Percentiles rank a stretch among this genome's conserved stretches.
Evolutionary conservation across 2,888 invertebrate species (phyloP).

Genomic region (Calameuta filiformis): DNA sequence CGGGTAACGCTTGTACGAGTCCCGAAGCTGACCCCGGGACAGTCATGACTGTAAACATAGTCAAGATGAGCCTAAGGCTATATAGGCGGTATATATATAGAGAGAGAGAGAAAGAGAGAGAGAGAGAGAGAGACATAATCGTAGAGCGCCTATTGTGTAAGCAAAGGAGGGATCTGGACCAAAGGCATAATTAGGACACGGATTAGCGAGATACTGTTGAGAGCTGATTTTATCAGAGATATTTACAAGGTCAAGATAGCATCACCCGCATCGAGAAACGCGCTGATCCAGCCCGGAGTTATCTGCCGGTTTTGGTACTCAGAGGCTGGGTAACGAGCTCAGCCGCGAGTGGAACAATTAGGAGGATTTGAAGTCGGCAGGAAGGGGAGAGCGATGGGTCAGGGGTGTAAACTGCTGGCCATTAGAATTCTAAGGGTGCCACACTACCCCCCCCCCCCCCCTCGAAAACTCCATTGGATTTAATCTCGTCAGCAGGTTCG

Average conservation of each 20-base stretch:
- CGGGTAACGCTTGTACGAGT: constrained; percentile 12
- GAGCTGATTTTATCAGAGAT: constrained; percentile 23
- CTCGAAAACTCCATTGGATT: neutral
- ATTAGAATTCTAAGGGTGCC: neutral
- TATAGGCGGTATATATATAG: neutral
- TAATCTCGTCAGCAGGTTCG: neutral
- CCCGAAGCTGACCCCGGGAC: constrained; percentile 18
- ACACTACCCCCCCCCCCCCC: neutral
- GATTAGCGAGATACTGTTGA: constrained; percentile 23
- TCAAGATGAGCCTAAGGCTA: constrained; percentile 11
- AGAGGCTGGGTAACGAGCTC: neutral
- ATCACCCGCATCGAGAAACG: constrained; percentile 5
- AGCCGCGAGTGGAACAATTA: neutral
- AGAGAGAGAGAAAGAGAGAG: too few relatives aligned
- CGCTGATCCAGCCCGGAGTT: constrained; percentile 14
- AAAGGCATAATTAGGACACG: constrained; percentile 20
- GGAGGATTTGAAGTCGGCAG: neutral
- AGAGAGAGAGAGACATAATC: neutral
- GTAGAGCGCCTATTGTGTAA: constrained; percentile 3
- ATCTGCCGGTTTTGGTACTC: neutral
- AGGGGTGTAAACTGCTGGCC: neutral
- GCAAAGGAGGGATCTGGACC: constrained; percentile 10
- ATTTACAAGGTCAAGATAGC: constrained; percentile 22
- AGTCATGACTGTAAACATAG: constrained; percentile 20
- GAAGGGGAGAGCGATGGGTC: neutral